Conservation (phyloP, 2,888 invertebrate genomes). For the Tanypteryx hageni region DNA sequence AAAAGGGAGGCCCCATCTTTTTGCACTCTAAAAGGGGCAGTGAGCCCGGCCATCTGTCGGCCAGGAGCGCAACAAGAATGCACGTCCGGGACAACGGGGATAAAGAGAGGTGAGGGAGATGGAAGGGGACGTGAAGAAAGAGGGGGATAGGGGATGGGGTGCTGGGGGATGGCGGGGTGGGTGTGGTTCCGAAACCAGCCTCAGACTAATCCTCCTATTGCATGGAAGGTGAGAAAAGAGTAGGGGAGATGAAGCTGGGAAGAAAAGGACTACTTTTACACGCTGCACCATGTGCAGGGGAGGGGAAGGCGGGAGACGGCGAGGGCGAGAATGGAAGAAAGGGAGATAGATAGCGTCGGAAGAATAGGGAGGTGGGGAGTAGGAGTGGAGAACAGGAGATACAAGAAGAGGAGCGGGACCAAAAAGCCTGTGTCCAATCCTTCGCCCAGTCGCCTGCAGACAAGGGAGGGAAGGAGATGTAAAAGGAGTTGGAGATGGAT, state of each 20-base stretch:
- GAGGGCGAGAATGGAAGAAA: background rate
- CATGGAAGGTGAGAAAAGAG: slow-evolving; percentile 22
- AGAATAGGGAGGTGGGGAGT: background rate
- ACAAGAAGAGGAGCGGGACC: too few relatives aligned
- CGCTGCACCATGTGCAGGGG: background rate
- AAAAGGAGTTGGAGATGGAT: background rate
- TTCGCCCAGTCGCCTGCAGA: background rate
- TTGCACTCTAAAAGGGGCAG: background rate
- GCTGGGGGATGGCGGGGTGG: background rate
- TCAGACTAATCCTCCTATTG: slow-evolving; percentile 17
- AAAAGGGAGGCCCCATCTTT: slow-evolving; percentile 22
- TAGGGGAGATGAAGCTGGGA: background rate
- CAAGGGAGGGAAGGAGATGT: background rate
- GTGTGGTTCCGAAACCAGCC: slow-evolving; percentile 28
- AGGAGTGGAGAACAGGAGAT: too few relatives aligned
- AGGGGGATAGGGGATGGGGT: background rate
- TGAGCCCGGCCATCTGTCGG: slow-evolving; percentile 1
- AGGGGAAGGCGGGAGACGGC: background rate
- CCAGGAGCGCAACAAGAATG: slow-evolving; percentile 26
- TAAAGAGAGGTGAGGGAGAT: background rate
- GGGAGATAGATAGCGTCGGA: slow-evolving; percentile 1
- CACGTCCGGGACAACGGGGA: background rate
- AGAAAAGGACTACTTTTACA: slow-evolving; percentile 7
- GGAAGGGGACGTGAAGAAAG: too few relatives aligned
- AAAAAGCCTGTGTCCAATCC: background rate